Base-by-base conservation (phyloP, 2,888 invertebrate species). In the Watsonalla binaria region DNA sequence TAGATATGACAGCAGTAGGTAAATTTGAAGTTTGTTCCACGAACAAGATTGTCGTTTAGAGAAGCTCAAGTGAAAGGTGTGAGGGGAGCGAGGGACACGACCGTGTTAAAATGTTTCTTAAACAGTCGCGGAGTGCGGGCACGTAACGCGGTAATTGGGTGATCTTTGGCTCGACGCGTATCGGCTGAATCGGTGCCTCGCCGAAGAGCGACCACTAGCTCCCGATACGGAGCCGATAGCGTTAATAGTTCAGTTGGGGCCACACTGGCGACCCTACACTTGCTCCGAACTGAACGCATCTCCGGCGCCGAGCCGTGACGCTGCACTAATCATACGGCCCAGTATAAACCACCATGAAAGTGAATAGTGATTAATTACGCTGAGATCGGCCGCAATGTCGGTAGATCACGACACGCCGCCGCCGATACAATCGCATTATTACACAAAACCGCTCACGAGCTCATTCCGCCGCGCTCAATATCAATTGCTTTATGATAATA, bases 61-160 rank as follows among this genome's bases (percentile, higher is more conserved):
- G 24, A 24, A 24, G 24, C 24, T 24, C 24, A 24, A 46, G 48
- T 15, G 50, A 24, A 15, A 6, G 46, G 51, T 34, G 53, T 52
- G 51, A 45, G 51, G 51, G 52, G 46, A 33, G 34, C 24, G 52
- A 13, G 50, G 34, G 47, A 51, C 47, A 47, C 53, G 35, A 55
- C 45, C 34, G 53, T 52, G 59, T 56, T 59, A 58, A 24, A 58
- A 63, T 57, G 52, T 60, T 56, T 62, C 24, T 57, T 51, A 59
- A 54, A 54, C 51, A 56, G 52, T 50, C 56, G 54, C 51, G 51
- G 51, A 58, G 57, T 58, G 60, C 57, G 48, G 54, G 53, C 57
- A 53, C 55, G 53, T 54, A 59, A 49, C 46, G 24, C 37, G 52
- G 52, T 56, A 54, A 60, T 62, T 61, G 55, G 57, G 55, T 54